Base-by-base conservation (phyloP, 2,888 invertebrate genomes). In the Frankliniella fusca region DNA sequence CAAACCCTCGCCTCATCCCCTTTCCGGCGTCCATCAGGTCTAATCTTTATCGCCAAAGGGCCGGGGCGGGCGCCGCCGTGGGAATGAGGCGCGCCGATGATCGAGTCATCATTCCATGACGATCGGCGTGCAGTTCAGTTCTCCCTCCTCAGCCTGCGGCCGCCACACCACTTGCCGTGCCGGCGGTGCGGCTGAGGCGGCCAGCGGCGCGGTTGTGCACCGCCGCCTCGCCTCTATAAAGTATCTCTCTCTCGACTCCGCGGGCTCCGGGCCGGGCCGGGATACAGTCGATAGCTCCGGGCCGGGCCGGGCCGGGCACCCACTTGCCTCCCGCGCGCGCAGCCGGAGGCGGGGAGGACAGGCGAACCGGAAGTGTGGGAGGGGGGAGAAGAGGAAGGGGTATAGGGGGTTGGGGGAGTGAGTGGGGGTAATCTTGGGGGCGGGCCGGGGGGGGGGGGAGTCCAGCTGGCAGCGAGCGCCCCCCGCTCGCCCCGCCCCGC, bases 41-140 rank as follows among this genome's bases (percentile, higher is more conserved):
- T 76, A 76, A 76, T 76, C 70, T 76, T 76, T 76, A 76, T 76
- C 70, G 70, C 61, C 61, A 61, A 61, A 61, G n/a, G 61, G 61
- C 61, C 38, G 61, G 61, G 70, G 70, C 12, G 12, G 70, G 70
- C 70, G 20, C n/a, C 23, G 23, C 12, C 70, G 70, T 38, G 38
- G 38, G 38, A 38, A 38, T 38, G 38, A 38, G 38, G 38, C 38
- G 18, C 54, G 38, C 38, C 38, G 38, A 15, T 20, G 38, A 15
- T 20, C 10, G 54, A 54, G 54, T 54, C 54, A 76, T 76, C 70
- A 76, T 27, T 23, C 27, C 27, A 76, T 23, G 70, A 76, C 70
- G 70, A 23, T 23, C 27, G 1, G 27, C 27, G 18, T 20, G 20
- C 54, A 54, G 20, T 15, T 54, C 54, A 7, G 2, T 1, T n/a